Evolutionary conservation across 2,113 vertebrate species (phyloP).

Genomic region (Rhabdornis inornatus): DNA sequence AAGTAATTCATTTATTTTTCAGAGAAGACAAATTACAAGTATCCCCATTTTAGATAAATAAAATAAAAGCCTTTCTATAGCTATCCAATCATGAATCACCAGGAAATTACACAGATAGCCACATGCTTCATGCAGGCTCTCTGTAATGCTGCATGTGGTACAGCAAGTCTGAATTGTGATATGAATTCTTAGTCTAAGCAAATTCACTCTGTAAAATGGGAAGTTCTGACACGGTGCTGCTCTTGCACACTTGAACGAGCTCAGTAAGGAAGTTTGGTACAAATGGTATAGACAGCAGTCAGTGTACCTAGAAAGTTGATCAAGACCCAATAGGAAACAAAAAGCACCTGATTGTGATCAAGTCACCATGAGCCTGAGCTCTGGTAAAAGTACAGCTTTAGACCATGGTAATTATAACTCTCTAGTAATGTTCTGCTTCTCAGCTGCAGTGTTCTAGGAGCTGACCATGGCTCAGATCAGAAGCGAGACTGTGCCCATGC

Average conservation of each 20-base stretch:
- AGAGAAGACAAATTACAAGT: neutral
- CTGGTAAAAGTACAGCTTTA: neutral
- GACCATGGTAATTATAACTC: neutral
- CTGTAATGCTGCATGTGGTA: neutral
- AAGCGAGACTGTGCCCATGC: neutral
- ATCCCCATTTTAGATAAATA: neutral
- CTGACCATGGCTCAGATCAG: fast-evolving
- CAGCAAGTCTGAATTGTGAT: neutral
- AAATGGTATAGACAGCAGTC: neutral
- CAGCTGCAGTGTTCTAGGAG: neutral
- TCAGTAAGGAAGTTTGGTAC: neutral
- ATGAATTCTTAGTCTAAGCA: neutral
- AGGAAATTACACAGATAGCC: neutral
- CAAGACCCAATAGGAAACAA: neutral
- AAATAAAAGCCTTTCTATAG: neutral
- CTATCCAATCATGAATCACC: neutral
- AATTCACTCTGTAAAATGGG: neutral
- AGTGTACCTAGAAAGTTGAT: neutral
- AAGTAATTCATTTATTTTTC: neutral
- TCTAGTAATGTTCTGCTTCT: neutral
- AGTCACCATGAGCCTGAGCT: neutral
- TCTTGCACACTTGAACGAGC: neutral
- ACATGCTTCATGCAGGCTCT: neutral
- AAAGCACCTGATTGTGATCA: neutral
- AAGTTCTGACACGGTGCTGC: neutral